Evolutionary conservation across 1,140 invertebrate genomes (phyloP), one percentile per base, ranked within the genome.

Genomic region (Cherax quadricarinatus): DNA sequence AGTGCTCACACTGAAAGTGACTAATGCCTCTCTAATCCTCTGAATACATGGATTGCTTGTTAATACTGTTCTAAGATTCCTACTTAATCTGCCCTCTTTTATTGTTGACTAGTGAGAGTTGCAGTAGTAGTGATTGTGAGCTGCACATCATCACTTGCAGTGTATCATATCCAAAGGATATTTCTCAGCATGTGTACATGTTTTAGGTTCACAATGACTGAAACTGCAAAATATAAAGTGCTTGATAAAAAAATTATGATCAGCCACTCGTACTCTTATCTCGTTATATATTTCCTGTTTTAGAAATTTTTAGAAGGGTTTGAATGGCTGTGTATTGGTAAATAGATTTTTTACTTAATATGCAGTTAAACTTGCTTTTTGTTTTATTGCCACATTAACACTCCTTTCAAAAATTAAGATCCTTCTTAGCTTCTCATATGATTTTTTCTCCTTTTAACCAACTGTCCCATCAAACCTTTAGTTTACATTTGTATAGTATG

Each of bases 121-220:
- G 70, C n/a, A 75, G 9, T 4, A 75, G 7, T 10, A 75, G 70
- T 75, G 70, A 75, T 75, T 75, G 4, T 75, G n/a, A 30, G 1
- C 30, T n/a, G 4, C 30, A 9, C 70, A 30, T 30, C 70, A 75
- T 9, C 70, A 75, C 21, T 21, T 24, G 5, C n/a, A 75, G 6
- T 9, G 5, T 30, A 30, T 12, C 24, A 12, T 75, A 7, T 75
- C 70, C 70, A 75, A 30, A 75, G 70, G 70, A 75, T 70, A 75
- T 24, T 75, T 75, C 18, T 66, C 14, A 21, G 62, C 62, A 66
- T 18, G 18, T 18, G 62, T 66, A 21, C 16, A 18, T 66, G 62
- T 66, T 75, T 75, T n/a, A 75, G 70, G 9, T 75, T 75, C n/a
- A 75, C 6, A 75, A 75, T 75, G 70, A 75, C 70, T 75, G 24